Conservation (phyloP, 2,888 invertebrate species). For the Eupeodes luniger region DNA sequence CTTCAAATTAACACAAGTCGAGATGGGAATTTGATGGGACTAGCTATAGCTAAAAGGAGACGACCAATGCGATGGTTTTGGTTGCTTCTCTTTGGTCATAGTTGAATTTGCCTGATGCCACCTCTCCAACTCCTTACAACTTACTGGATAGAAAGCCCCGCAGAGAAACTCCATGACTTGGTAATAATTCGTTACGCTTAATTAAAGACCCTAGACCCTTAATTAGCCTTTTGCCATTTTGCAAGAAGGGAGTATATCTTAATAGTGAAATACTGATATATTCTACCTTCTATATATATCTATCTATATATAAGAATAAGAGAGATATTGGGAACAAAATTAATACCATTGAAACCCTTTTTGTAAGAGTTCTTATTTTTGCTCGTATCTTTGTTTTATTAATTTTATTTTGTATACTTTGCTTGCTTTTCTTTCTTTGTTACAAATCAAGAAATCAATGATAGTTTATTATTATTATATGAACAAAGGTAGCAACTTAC, state of each 20-base stretch:
- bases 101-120: background rate
- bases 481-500: background rate
- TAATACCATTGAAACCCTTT: background rate
- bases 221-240: constrained; percentile 57
- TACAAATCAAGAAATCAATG: constrained; percentile 48
- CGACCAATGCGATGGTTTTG: background rate
- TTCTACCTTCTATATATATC: background rate
- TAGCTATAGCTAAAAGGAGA: background rate
- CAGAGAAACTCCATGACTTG: constrained; percentile 41
- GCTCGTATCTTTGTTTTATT: background rate
- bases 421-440: constrained; percentile 11
- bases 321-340: background rate
- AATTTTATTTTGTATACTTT: constrained; percentile 1
- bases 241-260: background rate
- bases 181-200: constrained; percentile 62
- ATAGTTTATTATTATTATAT: background rate
- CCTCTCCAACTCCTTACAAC: background rate
- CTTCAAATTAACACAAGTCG: constrained; percentile 71
- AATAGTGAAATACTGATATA: constrained; percentile 4
- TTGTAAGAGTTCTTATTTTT: background rate
- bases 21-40: constrained; percentile 50
- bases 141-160: background rate
- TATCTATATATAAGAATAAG: no score
- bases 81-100: background rate
- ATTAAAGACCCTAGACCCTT: constrained; percentile 62